Base-by-base conservation (phyloP, 1,140 invertebrate species). In the fruit fly (Drosophila melanogaster) region DNA sequence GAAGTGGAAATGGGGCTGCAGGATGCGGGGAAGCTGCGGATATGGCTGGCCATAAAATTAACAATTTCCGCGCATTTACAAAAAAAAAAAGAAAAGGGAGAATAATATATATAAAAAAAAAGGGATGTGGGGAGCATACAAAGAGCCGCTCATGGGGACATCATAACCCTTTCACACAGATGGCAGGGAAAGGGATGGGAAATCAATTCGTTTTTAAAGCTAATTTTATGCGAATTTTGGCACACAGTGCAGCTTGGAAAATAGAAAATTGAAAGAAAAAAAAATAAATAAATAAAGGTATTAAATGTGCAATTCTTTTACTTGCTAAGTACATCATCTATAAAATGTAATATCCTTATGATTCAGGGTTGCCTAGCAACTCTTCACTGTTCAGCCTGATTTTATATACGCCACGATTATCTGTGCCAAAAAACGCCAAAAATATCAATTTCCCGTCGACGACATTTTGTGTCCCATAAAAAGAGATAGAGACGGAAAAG, bases 31-130 rank as follows among this genome's bases (percentile, higher is more conserved):
- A 33, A 26, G 43, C 56, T 55, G 43, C 80, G 84, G 84, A 87
- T 89, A 87, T 84, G 64, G 76, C 46, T 57, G 76, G 76, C 70
- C 77, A 90, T 89, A 78, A 89, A 90, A 90, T 85, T 75, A 90
- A 80, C 85, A 84, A 89, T 89, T 89, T 89, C 81, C 85, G 74
- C 59, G 62, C 85, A 81, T 85, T 90, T 89, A 89, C 70, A 81
- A 81, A 65, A 38, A 51, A 84, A n/a, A n/a, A 56, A 47, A 72
- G 24, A 55, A 84, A 51, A 54, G n/a, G 15, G 22, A 24, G 41
- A 50, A 35, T 35, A 19, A 51, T 35, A 30, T 35, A 30, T 17
- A 50, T 33, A 50, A 26, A 40, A n/a, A 8, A 46, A 35, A 15
- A 22, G 37, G 44, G 14, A 12, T 4, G 4, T 4, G 41, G 41